Evolutionary conservation across 2,888 invertebrate species (phyloP), one percentile per base, ranked within the genome.

Genomic region (Anaspis maculata): DNA sequence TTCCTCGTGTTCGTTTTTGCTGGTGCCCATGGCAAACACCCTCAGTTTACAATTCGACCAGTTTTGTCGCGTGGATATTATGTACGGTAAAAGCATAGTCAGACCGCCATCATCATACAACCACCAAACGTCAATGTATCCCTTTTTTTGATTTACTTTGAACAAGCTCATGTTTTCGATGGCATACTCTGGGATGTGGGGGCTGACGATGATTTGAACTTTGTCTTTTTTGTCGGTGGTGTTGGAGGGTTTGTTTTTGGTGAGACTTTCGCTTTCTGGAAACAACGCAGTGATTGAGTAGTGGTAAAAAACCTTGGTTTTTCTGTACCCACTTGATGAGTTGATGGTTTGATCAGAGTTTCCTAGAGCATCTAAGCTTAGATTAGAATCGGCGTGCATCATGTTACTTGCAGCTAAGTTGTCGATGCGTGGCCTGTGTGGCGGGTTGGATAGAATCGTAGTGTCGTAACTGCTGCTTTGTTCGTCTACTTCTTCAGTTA

Each of bases 41-140:
- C 89, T 67, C 53, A 89, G 69, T 59, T 82, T 81, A 61, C 86
- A 87, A 51, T 76, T 72, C 31, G 79, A 69, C 85, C 87, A 89
- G 50, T 79, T 73, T 5, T 79, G 74, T 45, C 88, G 74, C 49
- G 81, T 80, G 29, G 84, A 83, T 45, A 90, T 77, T 46, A 90
- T 88, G 64, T 90, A 88, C 0, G 89, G 89, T 47, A 90, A 64
- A 38, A 90, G 70, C 63, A 90, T 82, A 2, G 89, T 89, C 25
- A 90, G 70, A 58, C 87, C 87, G 56, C 87, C 87, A 63, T 88
- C 94, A 61, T 95, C 95, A 63, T 92, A 95, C 50, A 95, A 67
- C 95, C 95, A 96, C 88, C 92, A 94, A 26, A 94, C 91, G 67
- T 94, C 94, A 25, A 94, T 80, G 0, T 78, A 81, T 7, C 91